A percentile compares a stretch with the other conserved stretches of the same genome.
Conservation (phyloP, 2,797 vertebrate genomes). For the Oceanodroma leucorhoa region DNA sequence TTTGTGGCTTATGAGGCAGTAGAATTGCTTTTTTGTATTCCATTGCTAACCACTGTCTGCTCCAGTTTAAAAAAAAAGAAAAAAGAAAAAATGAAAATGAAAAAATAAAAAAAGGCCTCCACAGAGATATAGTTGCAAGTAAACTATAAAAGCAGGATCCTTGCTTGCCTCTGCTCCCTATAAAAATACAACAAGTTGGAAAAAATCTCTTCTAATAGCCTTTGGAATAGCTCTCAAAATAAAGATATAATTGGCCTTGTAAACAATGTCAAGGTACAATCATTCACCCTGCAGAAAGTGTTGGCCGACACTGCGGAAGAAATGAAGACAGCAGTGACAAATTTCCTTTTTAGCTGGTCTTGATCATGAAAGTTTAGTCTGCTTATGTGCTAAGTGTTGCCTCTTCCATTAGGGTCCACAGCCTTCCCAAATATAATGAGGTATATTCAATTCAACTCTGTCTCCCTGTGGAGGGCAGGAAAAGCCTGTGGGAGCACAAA, state of each 20-base stretch:
- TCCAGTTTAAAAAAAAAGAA: not conserved
- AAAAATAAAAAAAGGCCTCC: not conserved
- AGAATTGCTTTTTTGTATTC: constrained; percentile 61
- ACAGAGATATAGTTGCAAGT: constrained; percentile 11
- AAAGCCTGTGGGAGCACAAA: constrained; percentile 62
- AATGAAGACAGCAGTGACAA: not conserved
- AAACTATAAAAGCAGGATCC: not conserved
- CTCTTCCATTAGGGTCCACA: constrained; percentile 43
- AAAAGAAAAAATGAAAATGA: too few relatives aligned
- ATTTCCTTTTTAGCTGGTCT: constrained; percentile 5
- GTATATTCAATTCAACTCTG: not conserved
- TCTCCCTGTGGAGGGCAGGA: constrained; percentile 28
- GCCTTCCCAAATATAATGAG: constrained; percentile 28
- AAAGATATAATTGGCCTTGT: constrained; percentile 37
- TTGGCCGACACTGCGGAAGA: not conserved
- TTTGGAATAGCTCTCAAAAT: constrained; percentile 40
- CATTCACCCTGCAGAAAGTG: constrained; percentile 16
- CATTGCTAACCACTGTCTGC: constrained; percentile 59
- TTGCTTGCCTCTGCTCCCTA: not conserved
- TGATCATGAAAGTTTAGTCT: constrained; percentile 32
- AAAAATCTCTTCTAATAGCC: not conserved
- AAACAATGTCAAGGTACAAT: constrained; percentile 29
- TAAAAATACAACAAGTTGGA: not conserved
- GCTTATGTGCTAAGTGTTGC: constrained; percentile 16
- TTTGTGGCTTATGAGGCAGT: constrained; percentile 63